Base-by-base conservation (phyloP, 1,140 invertebrate genomes). In the Drosophila subobscura region DNA sequence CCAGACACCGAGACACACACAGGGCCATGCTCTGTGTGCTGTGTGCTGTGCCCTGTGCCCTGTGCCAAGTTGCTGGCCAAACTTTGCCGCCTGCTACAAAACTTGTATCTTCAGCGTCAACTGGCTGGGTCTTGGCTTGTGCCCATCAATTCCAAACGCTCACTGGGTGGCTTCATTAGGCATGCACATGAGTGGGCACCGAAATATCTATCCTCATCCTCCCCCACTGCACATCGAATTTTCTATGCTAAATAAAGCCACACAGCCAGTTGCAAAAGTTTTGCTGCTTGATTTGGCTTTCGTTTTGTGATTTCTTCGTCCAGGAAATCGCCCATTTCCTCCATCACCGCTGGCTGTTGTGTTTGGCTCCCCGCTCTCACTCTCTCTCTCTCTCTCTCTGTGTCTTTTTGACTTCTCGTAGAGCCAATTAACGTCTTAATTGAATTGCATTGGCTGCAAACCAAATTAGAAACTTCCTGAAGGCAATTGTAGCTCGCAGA, bases 371-470 rank as follows among this genome's bases (percentile, higher is more conserved):
- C 65, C 46, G 52, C 23, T 25, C 23, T n/a, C 20, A n/a, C n/a
- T 27, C 12, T 25, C 5, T 61, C 54, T 44, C 45, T 72, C 27
- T 41, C 41, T 60, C 58, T 52, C 12, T 50, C 50, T 47, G 72
- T 40, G 72, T 40, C 56, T 52, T 76, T 60, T 76, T 20, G 56
- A 45, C 52, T 77, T 59, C 64, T 49, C 42, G 2, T 3, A 40
- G 55, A 59, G 56, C 83, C 83, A 88, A 86, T 88, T 88, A 88
- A 66, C 66, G 65, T 78, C 72, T 86, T 89, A 88, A 88, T 88
- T 88, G 75, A 88, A 88, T 89, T 66, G 61, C 75, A 66, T 63
- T 64, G 53, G 56, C 44, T 20, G 16, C 3, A 44, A 60, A 68
- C 49, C 23, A 60, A 59, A 53, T 58, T 59, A 61, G 41, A 20